phyloP scores from a whole-genome alignment of 2,888 invertebrate genomes.

The Pachymerium ferrugineum region DNA sequence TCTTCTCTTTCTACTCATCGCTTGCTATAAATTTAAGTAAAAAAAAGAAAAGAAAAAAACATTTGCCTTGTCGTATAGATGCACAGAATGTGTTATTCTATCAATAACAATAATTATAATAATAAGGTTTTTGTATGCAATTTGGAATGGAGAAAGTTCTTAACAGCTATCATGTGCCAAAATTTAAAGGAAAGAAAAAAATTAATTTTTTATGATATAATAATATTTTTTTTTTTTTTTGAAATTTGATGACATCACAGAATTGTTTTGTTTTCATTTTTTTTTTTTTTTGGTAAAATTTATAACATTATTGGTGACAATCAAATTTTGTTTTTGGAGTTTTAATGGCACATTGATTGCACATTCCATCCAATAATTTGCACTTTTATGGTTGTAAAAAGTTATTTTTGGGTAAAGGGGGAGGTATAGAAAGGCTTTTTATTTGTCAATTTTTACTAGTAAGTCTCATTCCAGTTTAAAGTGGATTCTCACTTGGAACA shows the following conservation, averaged over 20 bases:
- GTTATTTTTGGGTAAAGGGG: too few species aligned
- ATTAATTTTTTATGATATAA: background rate
- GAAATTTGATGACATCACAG: background rate
- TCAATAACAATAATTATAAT: too few species aligned
- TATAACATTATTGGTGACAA: too few species aligned
- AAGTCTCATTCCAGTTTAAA: background rate
- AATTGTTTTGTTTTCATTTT: background rate
- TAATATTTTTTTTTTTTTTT: background rate
- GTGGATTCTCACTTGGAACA: too few species aligned
- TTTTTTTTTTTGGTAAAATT: background rate
- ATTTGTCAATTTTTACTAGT: background rate
- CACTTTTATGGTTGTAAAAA: background rate
- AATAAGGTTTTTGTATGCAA: background rate
- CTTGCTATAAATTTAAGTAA: background rate
- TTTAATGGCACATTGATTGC: background rate
- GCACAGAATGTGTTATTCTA: too few species aligned
- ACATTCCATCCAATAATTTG: background rate
- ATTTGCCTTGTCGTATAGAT: too few species aligned
- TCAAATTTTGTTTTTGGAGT: too few species aligned
- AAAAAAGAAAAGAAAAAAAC: too few species aligned
- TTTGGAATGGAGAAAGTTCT: background rate
- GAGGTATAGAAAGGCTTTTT: too few species aligned
- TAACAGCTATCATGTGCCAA: background rate
- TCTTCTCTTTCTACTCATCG: background rate
- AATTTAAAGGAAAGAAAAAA: background rate